Conservation (phyloP, 2,797 vertebrate genomes). For the Otus scops region DNA sequence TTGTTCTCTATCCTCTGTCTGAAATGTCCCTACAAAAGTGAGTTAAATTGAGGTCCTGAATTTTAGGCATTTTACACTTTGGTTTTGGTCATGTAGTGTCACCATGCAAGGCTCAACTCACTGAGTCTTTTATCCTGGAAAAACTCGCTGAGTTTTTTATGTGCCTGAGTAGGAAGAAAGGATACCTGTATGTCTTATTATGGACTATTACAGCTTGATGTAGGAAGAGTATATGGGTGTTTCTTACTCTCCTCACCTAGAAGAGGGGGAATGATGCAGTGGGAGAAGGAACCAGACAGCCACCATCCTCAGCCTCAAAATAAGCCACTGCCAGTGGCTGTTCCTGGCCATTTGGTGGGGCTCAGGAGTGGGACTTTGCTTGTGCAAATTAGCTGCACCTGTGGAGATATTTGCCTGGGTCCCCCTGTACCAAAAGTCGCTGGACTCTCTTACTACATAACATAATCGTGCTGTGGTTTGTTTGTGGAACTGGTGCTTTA, state of each 20-base stretch:
- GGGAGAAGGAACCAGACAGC: neutral
- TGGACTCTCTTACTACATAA: neutral
- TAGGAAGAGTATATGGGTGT: neutral
- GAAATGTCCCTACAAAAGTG: neutral
- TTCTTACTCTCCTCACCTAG: neutral
- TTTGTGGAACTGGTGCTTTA: neutral
- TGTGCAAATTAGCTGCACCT: neutral
- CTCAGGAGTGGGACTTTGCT: neutral
- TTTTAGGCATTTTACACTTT: neutral
- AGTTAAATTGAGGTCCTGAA: neutral
- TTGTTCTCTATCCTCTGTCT: neutral
- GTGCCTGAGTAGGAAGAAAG: neutral
- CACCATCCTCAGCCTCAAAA: neutral
- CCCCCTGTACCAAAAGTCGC: neutral
- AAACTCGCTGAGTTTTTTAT: neutral
- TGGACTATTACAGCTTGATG: neutral
- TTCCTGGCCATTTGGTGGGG: neutral
- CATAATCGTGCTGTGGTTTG: neutral
- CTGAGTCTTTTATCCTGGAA: neutral
- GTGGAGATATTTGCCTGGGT: neutral
- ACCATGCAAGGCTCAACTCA: neutral
- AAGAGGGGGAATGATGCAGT: neutral
- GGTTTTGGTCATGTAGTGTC: neutral
- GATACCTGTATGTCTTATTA: neutral
- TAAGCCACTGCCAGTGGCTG: neutral